Conservation (phyloP, 2,888 invertebrate genomes). For the Drosophila flavopinicola region DNA sequence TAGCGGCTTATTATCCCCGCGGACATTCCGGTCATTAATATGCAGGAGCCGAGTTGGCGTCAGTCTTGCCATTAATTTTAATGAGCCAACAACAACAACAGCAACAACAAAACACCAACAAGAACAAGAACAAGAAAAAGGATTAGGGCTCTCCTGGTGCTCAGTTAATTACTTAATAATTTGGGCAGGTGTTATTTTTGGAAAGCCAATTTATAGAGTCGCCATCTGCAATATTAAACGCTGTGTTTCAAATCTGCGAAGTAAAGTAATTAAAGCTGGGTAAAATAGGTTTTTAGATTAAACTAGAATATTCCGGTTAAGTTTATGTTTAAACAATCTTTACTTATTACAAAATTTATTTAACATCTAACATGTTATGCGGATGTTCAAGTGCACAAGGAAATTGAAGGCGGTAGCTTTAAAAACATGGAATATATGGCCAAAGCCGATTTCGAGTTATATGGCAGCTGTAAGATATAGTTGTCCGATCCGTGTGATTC, state of each 20-base stretch:
- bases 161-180: slow-evolving; percentile 79
- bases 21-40: slow-evolving; percentile 75
- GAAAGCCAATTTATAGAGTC: slow-evolving; percentile 47
- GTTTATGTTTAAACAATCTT: not conserved
- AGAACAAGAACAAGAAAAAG: slow-evolving; percentile 47
- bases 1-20: slow-evolving; percentile 78
- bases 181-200: slow-evolving; percentile 75
- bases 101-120: slow-evolving; percentile 4
- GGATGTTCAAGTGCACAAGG: too few relatives aligned
- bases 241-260: slow-evolving; percentile 7
- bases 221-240: slow-evolving; percentile 48
- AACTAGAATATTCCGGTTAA: not conserved
- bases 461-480: too few relatives aligned
- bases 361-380: too few relatives aligned
- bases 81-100: slow-evolving; percentile 58
- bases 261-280: slow-evolving; percentile 15
- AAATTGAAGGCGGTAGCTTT: too few relatives aligned
- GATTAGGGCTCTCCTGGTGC: slow-evolving; percentile 53
- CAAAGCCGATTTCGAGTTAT: too few relatives aligned
- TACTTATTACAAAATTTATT: too few relatives aligned
- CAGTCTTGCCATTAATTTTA: slow-evolving; percentile 72
- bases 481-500: too few relatives aligned
- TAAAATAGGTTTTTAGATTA: not conserved
- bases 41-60: slow-evolving; percentile 59
- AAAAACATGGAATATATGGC: too few relatives aligned